A percentile compares a stretch with the other conserved stretches of the same genome.
Evolutionary conservation across 2,113 vertebrate genomes (phyloP).

Genomic region (Amazona guildingii): DNA sequence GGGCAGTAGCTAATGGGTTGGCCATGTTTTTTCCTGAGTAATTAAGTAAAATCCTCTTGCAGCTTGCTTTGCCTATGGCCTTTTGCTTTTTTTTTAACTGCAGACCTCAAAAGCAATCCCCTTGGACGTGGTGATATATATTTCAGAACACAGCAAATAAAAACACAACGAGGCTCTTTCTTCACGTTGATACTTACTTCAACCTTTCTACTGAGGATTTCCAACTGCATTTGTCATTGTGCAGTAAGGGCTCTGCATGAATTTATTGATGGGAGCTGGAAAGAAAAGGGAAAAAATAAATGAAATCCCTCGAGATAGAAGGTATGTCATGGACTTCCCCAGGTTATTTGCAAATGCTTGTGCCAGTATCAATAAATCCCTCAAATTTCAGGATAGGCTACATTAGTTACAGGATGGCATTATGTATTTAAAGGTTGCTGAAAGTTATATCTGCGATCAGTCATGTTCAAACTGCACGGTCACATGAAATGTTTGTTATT

Average conservation of each 20-base stretch:
- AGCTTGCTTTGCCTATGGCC: neutral
- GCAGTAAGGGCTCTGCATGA: conserved; percentile 60
- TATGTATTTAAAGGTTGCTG: conserved; percentile 62
- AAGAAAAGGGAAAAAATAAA: conserved; percentile 37
- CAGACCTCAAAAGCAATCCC: neutral
- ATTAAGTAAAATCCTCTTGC: neutral
- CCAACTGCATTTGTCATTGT: neutral
- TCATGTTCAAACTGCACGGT: neutral
- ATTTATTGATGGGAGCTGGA: conserved; percentile 67
- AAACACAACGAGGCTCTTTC: conserved; percentile 50
- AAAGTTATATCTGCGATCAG: conserved; percentile 60
- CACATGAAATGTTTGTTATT: conserved; percentile 37
- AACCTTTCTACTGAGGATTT: conserved; percentile 52
- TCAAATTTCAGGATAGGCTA: conserved; percentile 56
- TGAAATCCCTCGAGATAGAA: conserved; percentile 57
- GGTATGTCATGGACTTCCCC: conserved; percentile 65
- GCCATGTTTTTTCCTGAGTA: neutral
- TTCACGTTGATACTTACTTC: conserved; percentile 45
- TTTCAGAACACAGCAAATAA: conserved; percentile 63
- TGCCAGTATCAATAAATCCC: conserved; percentile 72
- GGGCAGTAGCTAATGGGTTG: neutral
- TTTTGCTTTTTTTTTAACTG: neutral
- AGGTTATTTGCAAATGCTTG: conserved; percentile 70
- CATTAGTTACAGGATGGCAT: conserved; percentile 67
- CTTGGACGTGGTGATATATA: neutral